Evolutionary conservation across 30 jellyfish, hydroid and myxozoan species (phyloP), one percentile per base, ranked within the genome.

Genomic region (Hydractinia symbiolongicarpus): DNA sequence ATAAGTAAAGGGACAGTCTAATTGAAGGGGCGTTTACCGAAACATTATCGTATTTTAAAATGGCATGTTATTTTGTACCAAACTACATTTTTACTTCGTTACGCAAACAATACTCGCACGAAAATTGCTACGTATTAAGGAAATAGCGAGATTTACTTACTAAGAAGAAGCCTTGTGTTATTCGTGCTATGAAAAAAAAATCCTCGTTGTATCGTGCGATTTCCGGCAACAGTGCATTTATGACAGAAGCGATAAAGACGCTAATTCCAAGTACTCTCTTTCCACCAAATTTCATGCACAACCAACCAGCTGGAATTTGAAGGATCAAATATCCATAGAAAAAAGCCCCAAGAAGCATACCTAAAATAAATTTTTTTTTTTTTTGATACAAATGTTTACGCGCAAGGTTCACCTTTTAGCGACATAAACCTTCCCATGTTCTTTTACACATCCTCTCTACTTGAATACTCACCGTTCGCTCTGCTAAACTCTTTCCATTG

Each of bases 271-370:
- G 81, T 53, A 90, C 92, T 17, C 94, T 76, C 74, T 90, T 90
- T 10, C 95, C 96, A 44, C 97, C 97, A 51, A 85, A 76, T 72
- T 89, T 69, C 86, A 90, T 68, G 20, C 96, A 90, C 69, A 90
- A 72, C 94, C 95, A 90, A 4, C 97, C 97, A 49, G 93, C 94
- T 50, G 97, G 95, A 13, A 90, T 86, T 86, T 90, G 97, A 14
- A 86, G 79, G 11, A 90, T 81, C 58, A 90, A 79, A 79, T 90
- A 90, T 7, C 97, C 97, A 66, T 90, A 90, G 85, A 90, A 90
- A 68, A 90, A 90, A 15, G 97, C 95, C 74, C 97, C 93, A 73
- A 90, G 79, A n/a, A 85, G 67, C 8, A 90, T 86, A 50, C 97
- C 97, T 90, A 70, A n/a, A 53, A 67, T 70, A 67, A 7, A 8